phyloP scores from a whole-genome alignment of 2,113 vertebrate species.

The Laterallus jamaicensis region DNA sequence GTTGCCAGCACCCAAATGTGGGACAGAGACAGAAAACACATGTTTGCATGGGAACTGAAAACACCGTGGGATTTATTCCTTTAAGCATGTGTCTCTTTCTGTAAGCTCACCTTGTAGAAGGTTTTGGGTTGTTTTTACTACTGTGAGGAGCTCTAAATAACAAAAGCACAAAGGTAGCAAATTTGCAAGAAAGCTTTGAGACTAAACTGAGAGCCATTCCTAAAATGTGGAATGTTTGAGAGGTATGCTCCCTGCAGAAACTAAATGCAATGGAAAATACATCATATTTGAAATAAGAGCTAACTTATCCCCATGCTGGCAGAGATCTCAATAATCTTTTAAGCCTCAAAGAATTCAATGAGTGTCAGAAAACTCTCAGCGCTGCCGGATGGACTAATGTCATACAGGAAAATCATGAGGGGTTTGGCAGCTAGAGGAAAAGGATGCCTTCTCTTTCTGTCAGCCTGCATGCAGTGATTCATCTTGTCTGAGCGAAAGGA shows the following conservation, averaged over 20 bases:
- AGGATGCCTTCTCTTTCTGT: constrained; percentile 43
- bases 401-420: constrained; percentile 19
- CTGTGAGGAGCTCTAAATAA: not conserved
- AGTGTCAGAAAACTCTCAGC: constrained; percentile 38
- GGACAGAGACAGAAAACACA: not conserved
- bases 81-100: not conserved
- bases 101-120: not conserved
- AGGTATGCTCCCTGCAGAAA: not conserved
- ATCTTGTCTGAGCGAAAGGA: constrained; percentile 56
- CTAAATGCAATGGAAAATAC: not conserved
- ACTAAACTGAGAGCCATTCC: constrained; percentile 16
- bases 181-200: not conserved
- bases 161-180: not conserved
- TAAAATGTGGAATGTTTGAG: not conserved
- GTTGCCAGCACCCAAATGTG: not conserved
- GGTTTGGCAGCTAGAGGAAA: constrained; percentile 39
- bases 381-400: not conserved
- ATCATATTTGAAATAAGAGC: not conserved
- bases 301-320: not conserved
- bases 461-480: constrained; percentile 37
- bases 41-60: not conserved
- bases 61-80: not conserved
- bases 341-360: not conserved
- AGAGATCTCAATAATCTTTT: not conserved
- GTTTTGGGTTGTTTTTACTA: not conserved